These are phyloP conservation scores for Euzetes globulus DNA, from an alignment of 2,888 invertebrate genomes.

Conservation along the genomic window DNA sequence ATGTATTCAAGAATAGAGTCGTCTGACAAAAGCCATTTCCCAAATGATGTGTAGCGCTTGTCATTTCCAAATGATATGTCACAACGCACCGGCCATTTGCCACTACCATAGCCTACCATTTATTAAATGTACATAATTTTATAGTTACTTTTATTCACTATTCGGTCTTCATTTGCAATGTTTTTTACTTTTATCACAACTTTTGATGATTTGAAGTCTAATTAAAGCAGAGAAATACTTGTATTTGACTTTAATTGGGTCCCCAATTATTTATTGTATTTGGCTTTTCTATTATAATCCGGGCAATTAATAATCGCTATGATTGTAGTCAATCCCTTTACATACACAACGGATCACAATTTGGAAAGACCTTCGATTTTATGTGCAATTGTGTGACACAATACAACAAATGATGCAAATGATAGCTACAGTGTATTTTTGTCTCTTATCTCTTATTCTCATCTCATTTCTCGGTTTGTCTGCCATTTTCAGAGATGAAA, in stretches of 20 bases:
- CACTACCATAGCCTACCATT: background rate
- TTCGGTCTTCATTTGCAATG: too few relatives aligned
- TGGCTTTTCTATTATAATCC: too few relatives aligned
- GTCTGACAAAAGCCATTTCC: slow-evolving; percentile 10
- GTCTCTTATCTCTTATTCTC: background rate
- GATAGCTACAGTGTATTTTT: background rate
- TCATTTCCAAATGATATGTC: slow-evolving; percentile 11
- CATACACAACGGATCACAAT: background rate
- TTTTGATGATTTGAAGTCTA: background rate
- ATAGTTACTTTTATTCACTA: background rate
- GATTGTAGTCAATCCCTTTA: background rate
- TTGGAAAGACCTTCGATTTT: background rate
- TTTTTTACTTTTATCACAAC: background rate
- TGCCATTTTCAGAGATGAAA: slow-evolving; percentile 16
- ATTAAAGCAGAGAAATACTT: background rate
- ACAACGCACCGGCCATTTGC: slow-evolving; percentile 1
- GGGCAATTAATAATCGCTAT: too few relatives aligned
- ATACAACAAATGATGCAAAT: background rate
- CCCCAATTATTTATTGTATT: background rate
- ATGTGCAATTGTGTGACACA: background rate
- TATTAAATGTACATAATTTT: background rate
- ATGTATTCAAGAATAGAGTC: background rate
- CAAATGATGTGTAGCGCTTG: slow-evolving; percentile 8
- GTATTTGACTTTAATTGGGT: background rate
- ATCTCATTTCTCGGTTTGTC: slow-evolving; percentile 7